Percentiles rank a stretch among this genome's conserved stretches.
phyloP scores from a whole-genome alignment of 2,797 vertebrate species.

The Danio choprae region DNA sequence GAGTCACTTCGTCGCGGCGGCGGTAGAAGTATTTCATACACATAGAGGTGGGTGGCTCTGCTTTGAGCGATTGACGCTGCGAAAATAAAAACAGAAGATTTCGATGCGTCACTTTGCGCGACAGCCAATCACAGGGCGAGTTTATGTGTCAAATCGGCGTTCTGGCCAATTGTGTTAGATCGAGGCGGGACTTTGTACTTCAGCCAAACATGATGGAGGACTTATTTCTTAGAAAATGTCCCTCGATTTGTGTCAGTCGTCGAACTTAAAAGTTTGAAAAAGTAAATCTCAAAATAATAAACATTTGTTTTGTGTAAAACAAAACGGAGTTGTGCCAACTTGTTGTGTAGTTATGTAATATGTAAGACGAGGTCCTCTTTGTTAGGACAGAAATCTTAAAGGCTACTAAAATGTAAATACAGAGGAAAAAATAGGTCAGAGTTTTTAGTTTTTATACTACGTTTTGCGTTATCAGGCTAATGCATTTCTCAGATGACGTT shows the following conservation, averaged over 20 bases:
- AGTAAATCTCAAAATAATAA: not conserved
- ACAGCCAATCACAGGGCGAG: constrained; percentile 45
- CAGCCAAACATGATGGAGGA: constrained; percentile 67
- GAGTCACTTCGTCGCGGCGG: constrained; percentile 70
- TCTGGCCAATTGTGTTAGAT: constrained; percentile 58
- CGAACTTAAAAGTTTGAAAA: not conserved
- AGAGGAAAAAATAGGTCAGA: not conserved
- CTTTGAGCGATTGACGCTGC: constrained; percentile 23
- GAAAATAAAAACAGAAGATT: constrained; percentile 10
- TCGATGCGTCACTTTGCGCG: not conserved
- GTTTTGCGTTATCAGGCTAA: not conserved
- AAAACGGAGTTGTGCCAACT: not conserved
- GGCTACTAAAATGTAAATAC: constrained; percentile 27
- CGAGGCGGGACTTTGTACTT: constrained; percentile 64
- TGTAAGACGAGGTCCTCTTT: constrained; percentile 2
- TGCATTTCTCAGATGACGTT: not conserved
- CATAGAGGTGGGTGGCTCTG: constrained; percentile 75
- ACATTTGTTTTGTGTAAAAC: not conserved
- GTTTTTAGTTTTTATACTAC: not conserved
- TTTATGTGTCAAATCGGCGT: constrained; percentile 37
- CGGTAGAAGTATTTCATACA: constrained; percentile 67
- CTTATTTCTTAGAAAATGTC: not conserved
- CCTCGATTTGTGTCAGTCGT: not conserved
- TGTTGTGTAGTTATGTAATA: not conserved
- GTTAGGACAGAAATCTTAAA: constrained; percentile 21